phyloP scores from a whole-genome alignment of 2,113 vertebrate species.

The Taxidea taxus region DNA sequence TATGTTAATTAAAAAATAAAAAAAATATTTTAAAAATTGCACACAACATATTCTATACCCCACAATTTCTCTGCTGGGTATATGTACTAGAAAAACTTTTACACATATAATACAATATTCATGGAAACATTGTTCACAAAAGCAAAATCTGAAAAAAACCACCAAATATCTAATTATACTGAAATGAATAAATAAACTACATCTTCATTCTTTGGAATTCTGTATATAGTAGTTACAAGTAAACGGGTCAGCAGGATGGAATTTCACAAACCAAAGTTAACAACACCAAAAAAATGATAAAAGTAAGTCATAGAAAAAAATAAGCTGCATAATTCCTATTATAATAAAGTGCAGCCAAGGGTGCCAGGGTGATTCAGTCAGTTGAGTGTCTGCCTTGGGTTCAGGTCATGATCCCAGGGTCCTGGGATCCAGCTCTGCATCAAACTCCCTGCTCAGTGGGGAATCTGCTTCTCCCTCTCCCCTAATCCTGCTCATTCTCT shows the following conservation, averaged over 20 bases:
- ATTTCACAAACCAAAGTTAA: neutral
- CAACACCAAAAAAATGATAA: neutral
- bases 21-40: too few species aligned
- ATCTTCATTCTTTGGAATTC: neutral
- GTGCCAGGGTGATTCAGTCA: too few species aligned
- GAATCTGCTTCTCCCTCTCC: too few species aligned
- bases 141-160: neutral
- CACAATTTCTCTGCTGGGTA: neutral
- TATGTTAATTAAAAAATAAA: too few species aligned
- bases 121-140: neutral
- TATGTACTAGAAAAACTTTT: neutral
- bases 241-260: neutral
- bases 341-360: neutral
- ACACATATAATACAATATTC: neutral
- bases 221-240: neutral
- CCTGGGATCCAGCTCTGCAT: too few species aligned
- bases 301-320: neutral
- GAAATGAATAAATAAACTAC: neutral
- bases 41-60: too few species aligned
- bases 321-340: neutral
- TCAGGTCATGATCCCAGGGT: too few species aligned
- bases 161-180: neutral
- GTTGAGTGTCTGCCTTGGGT: too few species aligned
- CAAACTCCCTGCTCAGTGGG: too few species aligned
- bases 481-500: too few species aligned